Conservation (phyloP, 2,113 vertebrate genomes). For the Pituophis catenifer region DNA sequence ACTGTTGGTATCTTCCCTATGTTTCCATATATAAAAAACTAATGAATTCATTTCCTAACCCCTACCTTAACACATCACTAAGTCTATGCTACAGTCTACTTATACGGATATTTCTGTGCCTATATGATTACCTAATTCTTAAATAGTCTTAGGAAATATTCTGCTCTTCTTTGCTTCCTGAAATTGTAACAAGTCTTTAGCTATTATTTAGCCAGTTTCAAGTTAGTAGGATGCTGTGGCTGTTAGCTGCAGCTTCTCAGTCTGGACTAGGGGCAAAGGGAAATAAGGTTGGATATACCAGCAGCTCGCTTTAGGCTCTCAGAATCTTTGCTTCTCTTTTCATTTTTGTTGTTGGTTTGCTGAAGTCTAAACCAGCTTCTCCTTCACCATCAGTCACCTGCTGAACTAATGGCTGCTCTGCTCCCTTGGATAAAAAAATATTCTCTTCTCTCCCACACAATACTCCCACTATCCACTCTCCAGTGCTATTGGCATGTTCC, state of each 20-base stretch:
- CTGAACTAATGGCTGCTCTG: background rate
- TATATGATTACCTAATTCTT: background rate
- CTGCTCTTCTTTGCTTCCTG: background rate
- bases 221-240: background rate
- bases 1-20: background rate
- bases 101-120: background rate
- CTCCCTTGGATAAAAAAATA: background rate
- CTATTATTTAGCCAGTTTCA: background rate
- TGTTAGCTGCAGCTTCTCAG: background rate
- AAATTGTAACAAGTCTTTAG: background rate
- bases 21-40: background rate
- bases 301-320: background rate
- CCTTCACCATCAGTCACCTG: background rate
- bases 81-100: background rate
- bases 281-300: background rate
- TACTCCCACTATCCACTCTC: background rate
- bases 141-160: background rate
- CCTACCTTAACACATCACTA: background rate
- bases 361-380: background rate
- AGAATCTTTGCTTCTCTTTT: background rate
- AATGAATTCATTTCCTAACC: background rate
- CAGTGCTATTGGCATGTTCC: background rate
- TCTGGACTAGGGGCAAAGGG: background rate
- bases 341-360: background rate
- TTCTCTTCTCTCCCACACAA: background rate